A percentile compares a stretch with the other conserved stretches of the same genome.
phyloP scores from a whole-genome alignment of 2,797 vertebrate genomes.

The Tadarida brasiliensis region DNA sequence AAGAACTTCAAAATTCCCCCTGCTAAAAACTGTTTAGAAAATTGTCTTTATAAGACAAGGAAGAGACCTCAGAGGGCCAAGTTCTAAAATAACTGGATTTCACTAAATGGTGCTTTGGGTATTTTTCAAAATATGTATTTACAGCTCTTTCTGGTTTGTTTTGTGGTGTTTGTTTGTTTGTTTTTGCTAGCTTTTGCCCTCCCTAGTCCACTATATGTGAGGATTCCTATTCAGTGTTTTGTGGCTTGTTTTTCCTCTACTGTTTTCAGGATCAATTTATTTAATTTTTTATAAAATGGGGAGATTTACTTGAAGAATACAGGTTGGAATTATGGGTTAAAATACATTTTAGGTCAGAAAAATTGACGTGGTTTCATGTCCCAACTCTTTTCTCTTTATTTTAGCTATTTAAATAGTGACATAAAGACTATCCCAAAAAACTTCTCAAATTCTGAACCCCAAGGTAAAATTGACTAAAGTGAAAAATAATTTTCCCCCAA shows the following conservation, averaged over 20 bases:
- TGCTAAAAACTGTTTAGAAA: constrained; percentile 69
- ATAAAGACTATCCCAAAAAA: not conserved
- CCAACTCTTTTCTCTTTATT: constrained; percentile 33
- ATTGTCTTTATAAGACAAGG: constrained; percentile 56
- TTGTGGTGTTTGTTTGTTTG: not conserved
- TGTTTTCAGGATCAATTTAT: constrained; percentile 22
- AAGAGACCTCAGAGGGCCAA: constrained; percentile 1
- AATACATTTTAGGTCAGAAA: constrained; percentile 37
- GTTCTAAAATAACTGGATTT: constrained; percentile 66
- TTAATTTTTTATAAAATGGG: constrained; percentile 41
- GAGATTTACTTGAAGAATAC: not conserved
- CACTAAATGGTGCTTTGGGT: constrained; percentile 9
- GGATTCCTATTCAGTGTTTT: constrained; percentile 26
- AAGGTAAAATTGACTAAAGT: not conserved
- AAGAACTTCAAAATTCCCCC: constrained; percentile 46
- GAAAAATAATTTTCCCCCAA: not conserved
- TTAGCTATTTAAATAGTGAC: constrained; percentile 6
- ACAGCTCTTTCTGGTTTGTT: not conserved
- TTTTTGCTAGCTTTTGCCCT: not conserved
- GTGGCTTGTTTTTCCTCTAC: constrained; percentile 13
- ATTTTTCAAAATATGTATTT: constrained; percentile 44
- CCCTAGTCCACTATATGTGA: not conserved
- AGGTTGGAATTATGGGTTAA: not conserved
- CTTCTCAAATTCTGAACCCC: not conserved
- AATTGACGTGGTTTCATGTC: not conserved